Conservation (phyloP, 2,113 vertebrate genomes). For the Ancistrus triradiatus region DNA sequence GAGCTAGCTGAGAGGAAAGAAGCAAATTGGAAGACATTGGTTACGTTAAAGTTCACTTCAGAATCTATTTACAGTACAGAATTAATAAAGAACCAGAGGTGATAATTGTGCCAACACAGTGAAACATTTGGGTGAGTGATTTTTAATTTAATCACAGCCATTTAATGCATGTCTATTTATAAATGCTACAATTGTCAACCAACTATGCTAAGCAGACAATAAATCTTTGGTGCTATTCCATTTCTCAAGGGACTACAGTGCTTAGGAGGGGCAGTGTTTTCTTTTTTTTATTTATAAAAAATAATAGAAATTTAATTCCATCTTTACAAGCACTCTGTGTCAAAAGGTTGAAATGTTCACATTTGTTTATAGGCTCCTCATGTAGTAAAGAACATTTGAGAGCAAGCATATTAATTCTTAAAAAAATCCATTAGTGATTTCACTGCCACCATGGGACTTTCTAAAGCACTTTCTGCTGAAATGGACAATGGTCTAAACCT, state of each 20-base stretch:
- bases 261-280: too few species aligned
- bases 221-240: constrained; percentile 20
- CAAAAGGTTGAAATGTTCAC: too few species aligned
- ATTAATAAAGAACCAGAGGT: constrained; percentile 61
- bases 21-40: constrained; percentile 53
- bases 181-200: constrained; percentile 35
- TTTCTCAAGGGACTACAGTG: not conserved
- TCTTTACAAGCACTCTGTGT: constrained; percentile 29
- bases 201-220: constrained; percentile 2
- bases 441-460: constrained; percentile 54
- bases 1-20: constrained; percentile 48
- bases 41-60: constrained; percentile 55
- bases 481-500: constrained; percentile 42
- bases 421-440: constrained; percentile 60
- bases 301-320: too few species aligned
- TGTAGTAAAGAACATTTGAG: constrained; percentile 22
- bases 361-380: constrained; percentile 31
- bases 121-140: constrained; percentile 56
- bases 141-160: constrained; percentile 57
- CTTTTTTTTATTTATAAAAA: too few species aligned
- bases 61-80: constrained; percentile 59
- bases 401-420: constrained; percentile 50
- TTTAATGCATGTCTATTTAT: constrained; percentile 46
- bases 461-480: constrained; percentile 55
- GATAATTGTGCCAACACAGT: constrained; percentile 47